phyloP scores from a whole-genome alignment of 2,113 vertebrate species.

The Bos taurus region DNA sequence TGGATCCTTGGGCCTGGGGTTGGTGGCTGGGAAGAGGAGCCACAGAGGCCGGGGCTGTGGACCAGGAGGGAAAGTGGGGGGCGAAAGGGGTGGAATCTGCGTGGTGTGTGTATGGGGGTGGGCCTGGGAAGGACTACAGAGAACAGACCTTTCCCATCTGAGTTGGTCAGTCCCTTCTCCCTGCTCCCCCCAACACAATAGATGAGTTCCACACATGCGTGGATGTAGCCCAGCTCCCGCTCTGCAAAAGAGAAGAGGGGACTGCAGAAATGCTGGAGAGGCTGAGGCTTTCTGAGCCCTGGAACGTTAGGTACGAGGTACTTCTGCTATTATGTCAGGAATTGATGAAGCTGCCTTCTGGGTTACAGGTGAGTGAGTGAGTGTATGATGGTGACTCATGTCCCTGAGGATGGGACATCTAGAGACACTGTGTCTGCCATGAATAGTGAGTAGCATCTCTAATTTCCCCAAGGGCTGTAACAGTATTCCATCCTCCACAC shows the following conservation, averaged over 20 bases:
- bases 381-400: neutral
- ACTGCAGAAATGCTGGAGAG: neutral
- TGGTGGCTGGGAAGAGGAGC: neutral
- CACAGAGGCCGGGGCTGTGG: neutral
- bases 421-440: neutral
- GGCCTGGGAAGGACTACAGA: neutral
- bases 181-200: fast-evolving
- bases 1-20: neutral
- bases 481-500: no score
- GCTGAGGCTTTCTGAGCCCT: neutral
- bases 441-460: neutral
- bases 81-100: neutral
- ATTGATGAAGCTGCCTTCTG: neutral
- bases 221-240: neutral
- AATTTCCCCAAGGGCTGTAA: neutral
- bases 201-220: neutral
- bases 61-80: neutral
- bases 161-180: neutral
- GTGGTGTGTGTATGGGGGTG: fast-evolving
- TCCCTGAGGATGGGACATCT: neutral
- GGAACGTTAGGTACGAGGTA: neutral
- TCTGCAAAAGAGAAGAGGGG: neutral
- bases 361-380: neutral
- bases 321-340: neutral
- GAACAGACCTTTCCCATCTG: neutral